Base-by-base conservation (phyloP, 2,113 vertebrate genomes). In the Poeciliopsis retropinna region DNA sequence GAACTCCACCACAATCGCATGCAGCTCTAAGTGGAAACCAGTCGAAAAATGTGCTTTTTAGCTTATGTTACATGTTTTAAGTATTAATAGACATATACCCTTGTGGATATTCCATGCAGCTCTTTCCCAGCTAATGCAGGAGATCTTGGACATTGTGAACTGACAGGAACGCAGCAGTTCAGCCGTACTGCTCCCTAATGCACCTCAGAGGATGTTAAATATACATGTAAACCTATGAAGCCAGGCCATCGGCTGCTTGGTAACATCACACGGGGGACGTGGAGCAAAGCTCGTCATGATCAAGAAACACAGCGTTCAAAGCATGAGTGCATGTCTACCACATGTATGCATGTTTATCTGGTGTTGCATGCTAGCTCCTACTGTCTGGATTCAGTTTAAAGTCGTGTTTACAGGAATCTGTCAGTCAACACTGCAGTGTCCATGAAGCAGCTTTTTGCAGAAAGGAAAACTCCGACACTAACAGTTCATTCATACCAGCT, bases 151-250 rank as follows among this genome's bases (percentile, higher is more conserved):
- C 84, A 15, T 66, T 17, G 44, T 70, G 78, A 82, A 70, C 75
- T 31, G 72, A 72, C 64, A 64, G 71, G 79, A 82, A 72, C 14
- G 67, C 3, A 73, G 63, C 32, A 39, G 77, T 72, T 69, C 64
- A 54, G 76, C 78, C 30, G 65, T 70, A 10, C 32, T 1, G 10
- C 79, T 87, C 84, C 32, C 81, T 90, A 88, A 90, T 89, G 87
- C 88, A 86, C 75, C 77, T 22, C 73, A 71, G 85, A 81, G 65
- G 51, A 34, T 8, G 64, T 92, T 88, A 91, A 91, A 91, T 81
- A 91, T 90, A 84, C 86, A 90, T 85, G 86, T 68, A 71, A 80
- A 81, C 86, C 75, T 7, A 39, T 72, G 85, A 68, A 78, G 78
- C 86, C 70, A 3, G 87, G 87, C 57, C 84, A 80, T n/a, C 1